Evolutionary conservation across 2,888 invertebrate genomes (phyloP).

Genomic region (Xiphydria camelus): DNA sequence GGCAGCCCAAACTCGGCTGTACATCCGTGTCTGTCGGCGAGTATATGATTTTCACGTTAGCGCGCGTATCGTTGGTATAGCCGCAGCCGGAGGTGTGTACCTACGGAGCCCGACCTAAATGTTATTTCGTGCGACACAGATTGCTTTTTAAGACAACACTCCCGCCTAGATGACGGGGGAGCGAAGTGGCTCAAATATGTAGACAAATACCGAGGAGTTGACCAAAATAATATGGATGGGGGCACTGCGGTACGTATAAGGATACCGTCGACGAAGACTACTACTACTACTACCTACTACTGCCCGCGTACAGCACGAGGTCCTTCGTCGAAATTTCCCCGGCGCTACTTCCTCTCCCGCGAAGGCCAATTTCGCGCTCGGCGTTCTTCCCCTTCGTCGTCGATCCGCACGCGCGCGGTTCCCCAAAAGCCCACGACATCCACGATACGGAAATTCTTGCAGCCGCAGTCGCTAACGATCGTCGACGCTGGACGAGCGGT

Average conservation of each 20-base stretch:
- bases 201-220: slow-evolving; percentile 41
- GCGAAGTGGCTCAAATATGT: slow-evolving; percentile 37
- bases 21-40: not conserved
- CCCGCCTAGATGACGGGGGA: slow-evolving; percentile 19
- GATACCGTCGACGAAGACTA: too few species aligned
- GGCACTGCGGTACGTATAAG: too few species aligned
- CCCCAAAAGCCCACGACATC: too few species aligned
- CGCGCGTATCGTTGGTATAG: not conserved
- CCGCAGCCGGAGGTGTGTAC: not conserved
- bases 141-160: slow-evolving; percentile 42
- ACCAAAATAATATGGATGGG: slow-evolving; percentile 41
- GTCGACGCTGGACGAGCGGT: not conserved
- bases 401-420: too few species aligned
- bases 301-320: too few species aligned
- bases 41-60: too few species aligned
- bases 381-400: too few species aligned
- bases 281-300: too few species aligned
- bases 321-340: not conserved
- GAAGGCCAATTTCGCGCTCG: slow-evolving; percentile 12
- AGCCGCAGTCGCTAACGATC: not conserved
- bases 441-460: too few species aligned
- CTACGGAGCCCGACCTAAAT: slow-evolving; percentile 30
- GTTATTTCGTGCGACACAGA: slow-evolving; percentile 43
- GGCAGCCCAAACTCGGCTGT: too few species aligned
- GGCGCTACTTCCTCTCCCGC: too few species aligned